phyloP scores from a whole-genome alignment of 2,888 invertebrate genomes.

The Patella pellucida region DNA sequence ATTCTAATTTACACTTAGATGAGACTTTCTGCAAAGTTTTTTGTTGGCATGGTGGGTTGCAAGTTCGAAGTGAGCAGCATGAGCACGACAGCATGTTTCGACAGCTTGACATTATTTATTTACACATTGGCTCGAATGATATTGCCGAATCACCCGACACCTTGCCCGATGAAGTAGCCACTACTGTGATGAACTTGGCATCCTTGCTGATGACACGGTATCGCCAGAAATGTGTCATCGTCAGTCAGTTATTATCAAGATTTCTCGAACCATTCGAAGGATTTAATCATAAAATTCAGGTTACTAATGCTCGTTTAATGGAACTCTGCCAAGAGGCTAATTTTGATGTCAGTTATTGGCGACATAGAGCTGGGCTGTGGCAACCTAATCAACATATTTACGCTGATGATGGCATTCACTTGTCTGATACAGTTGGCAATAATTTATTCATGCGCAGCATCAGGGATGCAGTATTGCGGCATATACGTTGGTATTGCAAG shows the following conservation, averaged over 20 bases:
- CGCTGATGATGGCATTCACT: background rate
- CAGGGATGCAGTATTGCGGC: background rate
- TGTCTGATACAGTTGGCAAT: background rate
- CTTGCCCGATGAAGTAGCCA: background rate
- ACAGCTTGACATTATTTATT: no score
- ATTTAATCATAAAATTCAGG: background rate
- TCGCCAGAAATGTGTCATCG: background rate
- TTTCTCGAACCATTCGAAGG: background rate
- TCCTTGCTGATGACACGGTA: background rate
- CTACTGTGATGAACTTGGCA: background rate
- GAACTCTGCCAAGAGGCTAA: background rate
- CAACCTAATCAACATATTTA: background rate
- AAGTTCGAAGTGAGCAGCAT: background rate
- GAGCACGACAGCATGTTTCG: background rate
- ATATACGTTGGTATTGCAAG: background rate
- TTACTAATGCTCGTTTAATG: background rate
- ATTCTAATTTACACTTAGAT: background rate
- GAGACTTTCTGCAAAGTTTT: background rate
- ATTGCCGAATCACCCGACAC: background rate
- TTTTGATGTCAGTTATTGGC: background rate
- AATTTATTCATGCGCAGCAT: background rate
- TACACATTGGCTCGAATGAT: no score
- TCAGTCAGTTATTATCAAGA: background rate
- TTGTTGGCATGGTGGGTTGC: background rate
- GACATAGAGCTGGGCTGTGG: background rate